Evolutionary conservation across 2,888 invertebrate genomes (phyloP).

Genomic region (Amphimallon solstitiale): DNA sequence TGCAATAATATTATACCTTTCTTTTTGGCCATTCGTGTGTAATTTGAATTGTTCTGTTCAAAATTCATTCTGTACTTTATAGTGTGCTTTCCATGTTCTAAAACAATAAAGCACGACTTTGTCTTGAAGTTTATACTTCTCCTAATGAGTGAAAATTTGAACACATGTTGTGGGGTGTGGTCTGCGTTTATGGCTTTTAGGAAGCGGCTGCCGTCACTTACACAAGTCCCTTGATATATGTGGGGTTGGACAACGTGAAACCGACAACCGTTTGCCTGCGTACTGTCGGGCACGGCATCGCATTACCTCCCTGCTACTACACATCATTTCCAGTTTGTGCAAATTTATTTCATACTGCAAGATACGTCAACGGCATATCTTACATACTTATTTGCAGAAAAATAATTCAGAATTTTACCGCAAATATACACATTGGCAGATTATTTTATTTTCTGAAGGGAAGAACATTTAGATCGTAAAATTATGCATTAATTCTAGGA

Average conservation of each 20-base stretch:
- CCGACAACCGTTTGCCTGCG: constrained; percentile 33
- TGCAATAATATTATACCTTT: no score
- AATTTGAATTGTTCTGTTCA: no score
- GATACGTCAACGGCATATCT: constrained; percentile 32
- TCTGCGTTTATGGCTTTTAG: constrained; percentile 42
- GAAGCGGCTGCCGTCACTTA: constrained; percentile 44
- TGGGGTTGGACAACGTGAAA: constrained; percentile 40
- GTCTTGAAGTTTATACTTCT: constrained; percentile 39
- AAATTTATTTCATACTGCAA: constrained; percentile 35
- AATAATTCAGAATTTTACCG: constrained; percentile 13
- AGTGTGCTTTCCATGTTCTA: no score
- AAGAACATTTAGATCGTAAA: no score
- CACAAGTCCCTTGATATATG: constrained; percentile 46
- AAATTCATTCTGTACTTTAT: no score
- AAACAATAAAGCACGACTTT: neutral
- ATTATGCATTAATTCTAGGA: no score
- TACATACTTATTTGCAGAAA: constrained; percentile 15
- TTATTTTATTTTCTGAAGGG: no score
- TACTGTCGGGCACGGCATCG: constrained; percentile 26
- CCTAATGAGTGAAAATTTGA: constrained; percentile 47
- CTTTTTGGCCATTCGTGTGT: no score
- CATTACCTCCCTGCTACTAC: constrained; percentile 26
- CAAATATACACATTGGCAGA: neutral
- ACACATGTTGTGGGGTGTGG: constrained; percentile 46
- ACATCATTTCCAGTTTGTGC: constrained; percentile 37